Base-by-base conservation (phyloP, 2,888 invertebrate species). In the Phortica okadai region DNA sequence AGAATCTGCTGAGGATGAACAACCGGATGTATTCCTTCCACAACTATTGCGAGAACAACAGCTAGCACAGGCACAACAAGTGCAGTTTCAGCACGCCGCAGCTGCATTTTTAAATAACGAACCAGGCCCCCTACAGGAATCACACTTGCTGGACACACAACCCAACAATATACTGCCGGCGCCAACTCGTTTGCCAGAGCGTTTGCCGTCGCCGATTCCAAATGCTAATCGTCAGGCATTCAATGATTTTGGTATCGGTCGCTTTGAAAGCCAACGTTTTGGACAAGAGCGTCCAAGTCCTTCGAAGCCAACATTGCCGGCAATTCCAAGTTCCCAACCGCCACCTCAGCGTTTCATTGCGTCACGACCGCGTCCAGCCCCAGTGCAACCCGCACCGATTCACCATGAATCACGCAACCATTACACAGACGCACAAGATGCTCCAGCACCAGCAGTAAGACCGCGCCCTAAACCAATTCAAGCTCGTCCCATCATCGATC, bases 1-100 rank as follows among this genome's bases (percentile, higher is more conserved):
- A 0, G 95, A 95, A 90, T 93, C 95, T 82, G 93, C 93, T 25
- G 95, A 95, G 90, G 94, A 95, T 78, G 94, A 91, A 69, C 82
- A 91, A 64, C 93, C 93, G 73, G 93, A 93, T 78, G 92, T 92
- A 78, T 93, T 93, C 66, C 92, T 94, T 44, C 93, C 93, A 8
- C 90, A 89, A 78, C 80, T 91, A 10, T 76, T 91, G 50, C 86
- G 90, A 8, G 91, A 91, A 62, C 91, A 90, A 69, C 90, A 90
- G 66, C 79, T 90, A 66, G 90, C 89, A 8, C 89, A 90, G 77
- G 86, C 87, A 0, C 94, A 92, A 82, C 91, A 89, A 79, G 82
- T 85, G 2, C 89, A 87, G 81, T 89, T 89, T 78, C 90, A 89
- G 59, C 90, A 85, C 79, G 87, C 85, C 41, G 89, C 89, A 3